Base-by-base conservation (phyloP, 2,888 invertebrate species). In the Choristoneura rosaceana region DNA sequence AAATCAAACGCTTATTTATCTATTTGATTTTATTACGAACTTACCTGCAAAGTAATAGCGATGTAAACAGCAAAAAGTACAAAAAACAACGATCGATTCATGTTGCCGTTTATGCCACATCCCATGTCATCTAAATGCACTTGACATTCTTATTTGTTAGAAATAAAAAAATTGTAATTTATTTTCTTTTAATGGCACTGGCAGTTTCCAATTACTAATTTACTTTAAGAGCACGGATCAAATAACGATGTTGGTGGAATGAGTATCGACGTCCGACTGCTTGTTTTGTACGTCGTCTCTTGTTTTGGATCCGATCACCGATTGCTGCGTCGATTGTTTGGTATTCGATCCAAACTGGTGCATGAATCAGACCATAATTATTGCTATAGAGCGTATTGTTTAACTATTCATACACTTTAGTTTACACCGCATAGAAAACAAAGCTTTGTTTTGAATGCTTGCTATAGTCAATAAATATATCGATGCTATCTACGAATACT, bases 31-130 rank as follows among this genome's bases (percentile, higher is more conserved):
- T 25, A 25, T 55, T 10, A 12, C 4, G 2, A 15, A 38, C 87
- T 82, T 74, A 93, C 93, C 90, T 93, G 90, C 65, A 91, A 80
- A 63, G 88, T 90, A 17, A 87, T 70, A 62, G 83, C 89, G 76
- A 90, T 80, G 76, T 87, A 84, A 74, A 88, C 75, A 70, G 84
- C 84, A 75, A 86, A 78, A 75, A 89, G 71, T 71, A 88, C 83
- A 79, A 91, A 81, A 77, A 90, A 77, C 74, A 81, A 84, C 76
- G 84, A 82, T 71, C 88, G 89, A 88, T 84, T 85, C 93, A 93
- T 93, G 83, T 89, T 80, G 75, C 79, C 75, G 74, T 82, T 80
- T 80, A 76, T 79, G 77, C 81, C 88, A 88, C 85, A 85, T 84
- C 81, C 82, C 87, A 86, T 84, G 81, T 88, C 87, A 90, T 84